These are phyloP conservation scores for Hylomyscus alleni DNA, from an alignment of 2,797 vertebrate species.

Conservation along the genomic window DNA sequence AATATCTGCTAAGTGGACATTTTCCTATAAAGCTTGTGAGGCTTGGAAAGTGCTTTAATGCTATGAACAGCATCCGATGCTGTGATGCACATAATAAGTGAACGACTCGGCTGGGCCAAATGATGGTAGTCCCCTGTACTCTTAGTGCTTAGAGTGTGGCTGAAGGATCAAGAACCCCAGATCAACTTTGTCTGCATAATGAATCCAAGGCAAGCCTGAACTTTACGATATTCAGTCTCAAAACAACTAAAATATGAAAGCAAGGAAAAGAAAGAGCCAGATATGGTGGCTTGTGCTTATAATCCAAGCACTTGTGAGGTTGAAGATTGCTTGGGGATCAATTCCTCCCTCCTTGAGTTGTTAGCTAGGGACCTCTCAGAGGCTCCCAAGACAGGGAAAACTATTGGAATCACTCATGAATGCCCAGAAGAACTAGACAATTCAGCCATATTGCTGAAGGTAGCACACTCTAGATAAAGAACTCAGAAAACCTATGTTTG, in stretches of 20 bases:
- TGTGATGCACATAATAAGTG: background rate
- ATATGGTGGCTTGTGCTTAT: background rate
- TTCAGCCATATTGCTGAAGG: background rate
- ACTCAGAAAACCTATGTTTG: background rate
- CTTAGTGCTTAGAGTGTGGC: background rate
- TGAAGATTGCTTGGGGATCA: background rate
- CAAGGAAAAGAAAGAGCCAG: background rate
- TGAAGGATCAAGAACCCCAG: too few species aligned
- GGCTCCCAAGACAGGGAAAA: background rate
- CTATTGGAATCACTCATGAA: background rate
- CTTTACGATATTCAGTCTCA: background rate
- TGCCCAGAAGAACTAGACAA: background rate
- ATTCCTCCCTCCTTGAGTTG: background rate
- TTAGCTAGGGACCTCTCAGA: background rate
- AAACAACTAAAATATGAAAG: background rate
- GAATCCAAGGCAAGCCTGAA: background rate
- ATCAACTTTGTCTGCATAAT: background rate
- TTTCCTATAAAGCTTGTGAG: background rate
- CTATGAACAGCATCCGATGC: background rate
- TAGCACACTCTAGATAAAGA: background rate
- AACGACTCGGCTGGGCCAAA: background rate
- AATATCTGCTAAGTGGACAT: background rate
- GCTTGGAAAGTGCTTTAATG: background rate
- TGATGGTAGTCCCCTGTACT: too few species aligned
- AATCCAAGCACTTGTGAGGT: background rate